phyloP scores from a whole-genome alignment of 2,797 vertebrate genomes.

The Scolopax rusticola region DNA sequence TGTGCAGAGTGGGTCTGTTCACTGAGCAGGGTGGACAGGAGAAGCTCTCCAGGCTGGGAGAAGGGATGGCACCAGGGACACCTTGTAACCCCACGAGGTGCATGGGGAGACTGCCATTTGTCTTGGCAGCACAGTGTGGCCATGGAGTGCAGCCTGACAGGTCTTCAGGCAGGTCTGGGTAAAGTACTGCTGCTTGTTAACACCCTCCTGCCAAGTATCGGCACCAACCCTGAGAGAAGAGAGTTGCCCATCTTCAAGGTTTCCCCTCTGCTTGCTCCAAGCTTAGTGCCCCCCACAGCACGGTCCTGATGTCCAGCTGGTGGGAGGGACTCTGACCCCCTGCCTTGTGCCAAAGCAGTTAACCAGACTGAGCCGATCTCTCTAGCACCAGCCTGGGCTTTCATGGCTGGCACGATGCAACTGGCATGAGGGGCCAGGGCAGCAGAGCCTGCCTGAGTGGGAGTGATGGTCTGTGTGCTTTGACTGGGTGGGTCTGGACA shows the following conservation, averaged over 20 bases:
- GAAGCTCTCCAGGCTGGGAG: not conserved
- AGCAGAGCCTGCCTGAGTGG: not conserved
- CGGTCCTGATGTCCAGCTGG: rapidly evolving
- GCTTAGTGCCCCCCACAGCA: not conserved
- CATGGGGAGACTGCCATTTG: not conserved
- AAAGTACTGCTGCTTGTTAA: not conserved
- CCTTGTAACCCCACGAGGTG: rapidly evolving
- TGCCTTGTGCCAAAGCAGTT: not conserved
- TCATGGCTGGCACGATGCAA: rapidly evolving
- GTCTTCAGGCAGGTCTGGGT: not conserved
- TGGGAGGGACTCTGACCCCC: not conserved
- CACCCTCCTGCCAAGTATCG: not conserved
- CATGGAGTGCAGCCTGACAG: not conserved
- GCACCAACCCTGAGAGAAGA: not conserved
- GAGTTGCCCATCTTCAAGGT: not conserved
- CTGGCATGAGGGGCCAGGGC: rapidly evolving
- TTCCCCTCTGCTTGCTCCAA: not conserved
- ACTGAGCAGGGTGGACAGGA: not conserved
- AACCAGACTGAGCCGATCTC: not conserved
- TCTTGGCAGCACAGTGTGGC: not conserved
- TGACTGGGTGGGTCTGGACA: not conserved
- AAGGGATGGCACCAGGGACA: not conserved
- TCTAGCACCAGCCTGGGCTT: not conserved
- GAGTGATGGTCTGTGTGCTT: not conserved
- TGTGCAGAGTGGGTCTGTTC: not conserved